phyloP scores from a whole-genome alignment of 2,888 invertebrate species.

The Rhagophthalmus giganteus region DNA sequence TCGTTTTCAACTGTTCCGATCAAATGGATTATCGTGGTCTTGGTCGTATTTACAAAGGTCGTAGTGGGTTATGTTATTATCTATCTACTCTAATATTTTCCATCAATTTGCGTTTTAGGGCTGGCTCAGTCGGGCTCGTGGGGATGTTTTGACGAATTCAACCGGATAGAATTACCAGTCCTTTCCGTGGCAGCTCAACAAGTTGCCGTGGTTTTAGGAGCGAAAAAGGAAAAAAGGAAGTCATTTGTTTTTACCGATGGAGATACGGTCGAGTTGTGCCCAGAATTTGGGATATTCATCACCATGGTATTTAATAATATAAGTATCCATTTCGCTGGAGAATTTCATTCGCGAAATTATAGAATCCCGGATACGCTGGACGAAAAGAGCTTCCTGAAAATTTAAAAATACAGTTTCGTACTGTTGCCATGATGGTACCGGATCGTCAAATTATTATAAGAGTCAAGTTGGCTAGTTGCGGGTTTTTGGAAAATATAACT shows the following conservation, averaged over 20 bases:
- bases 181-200: constrained; percentile 95
- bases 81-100: too few relatives aligned
- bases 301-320: constrained; percentile 83
- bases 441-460: constrained; percentile 96
- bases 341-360: too few relatives aligned
- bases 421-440: constrained; percentile 99
- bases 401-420: constrained; percentile 95
- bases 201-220: constrained; percentile 88
- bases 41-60: constrained; percentile 91
- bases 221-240: constrained; percentile 92
- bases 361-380: constrained; percentile 98
- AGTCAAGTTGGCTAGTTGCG: constrained; percentile 94
- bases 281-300: constrained; percentile 95
- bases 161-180: constrained; percentile 91
- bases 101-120: constrained; percentile 62
- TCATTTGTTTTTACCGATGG: constrained; percentile 93
- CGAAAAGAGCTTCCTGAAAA: constrained; percentile 96
- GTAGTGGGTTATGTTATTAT: not conserved
- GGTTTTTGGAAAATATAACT: constrained; percentile 93
- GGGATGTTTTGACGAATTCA: constrained; percentile 99
- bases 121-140: constrained; percentile 94
- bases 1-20: constrained; percentile 96
- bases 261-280: constrained; percentile 88
- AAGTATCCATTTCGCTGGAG: too few relatives aligned
- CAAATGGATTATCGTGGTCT: constrained; percentile 98